Base-by-base conservation (phyloP, 2,888 invertebrate species). In the Synanthedon formicaeformis region DNA sequence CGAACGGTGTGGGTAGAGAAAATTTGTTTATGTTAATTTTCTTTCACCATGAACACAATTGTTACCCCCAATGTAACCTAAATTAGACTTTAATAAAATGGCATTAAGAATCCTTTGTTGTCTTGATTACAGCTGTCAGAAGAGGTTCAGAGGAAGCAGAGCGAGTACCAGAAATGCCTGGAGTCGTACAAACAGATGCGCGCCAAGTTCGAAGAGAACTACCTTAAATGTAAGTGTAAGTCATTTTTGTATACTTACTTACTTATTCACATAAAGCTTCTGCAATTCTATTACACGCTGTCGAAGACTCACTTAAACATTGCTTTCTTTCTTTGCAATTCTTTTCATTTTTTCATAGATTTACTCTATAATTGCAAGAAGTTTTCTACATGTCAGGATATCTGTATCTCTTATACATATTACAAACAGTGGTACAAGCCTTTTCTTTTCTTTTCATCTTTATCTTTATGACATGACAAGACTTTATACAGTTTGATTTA, bases 181-280 rank as follows among this genome's bases (percentile, higher is more conserved):
- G 96, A 96, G 76, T 91, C 93, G 53, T 96, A 97, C 84, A 95
- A 95, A 76, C 89, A 93, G 65, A 93, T 96, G 89, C 91, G 96
- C 73, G 92, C 94, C 54, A 94, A 96, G 78, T 97, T 96, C 78
- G 97, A 97, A 80, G 97, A 98, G 76, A 94, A 94, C 81, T 95
- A 95, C 78, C 91, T 96, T 57, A 96, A 96, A 90, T 94, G 96
- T 95, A 89, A 91, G 91, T 88, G 67, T 58, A 61, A 66, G 61
- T 64, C 58, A 45, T 34, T 49, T 45, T 49, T 14, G 40, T 13
- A n/a, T 50, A 50, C 18, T 18, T 18, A 18, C 12, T 16, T 50
- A 50, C 12, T 4, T 34, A 34, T 34, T 34, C 34, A 10, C 34
- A 10, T 34, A 34, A 34, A 34, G 34, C 18, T 50, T 50, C 2